A percentile compares a stretch with the other conserved stretches of the same genome.
phyloP scores from a whole-genome alignment of 2,113 vertebrate species.

The Leiothrix lutea region DNA sequence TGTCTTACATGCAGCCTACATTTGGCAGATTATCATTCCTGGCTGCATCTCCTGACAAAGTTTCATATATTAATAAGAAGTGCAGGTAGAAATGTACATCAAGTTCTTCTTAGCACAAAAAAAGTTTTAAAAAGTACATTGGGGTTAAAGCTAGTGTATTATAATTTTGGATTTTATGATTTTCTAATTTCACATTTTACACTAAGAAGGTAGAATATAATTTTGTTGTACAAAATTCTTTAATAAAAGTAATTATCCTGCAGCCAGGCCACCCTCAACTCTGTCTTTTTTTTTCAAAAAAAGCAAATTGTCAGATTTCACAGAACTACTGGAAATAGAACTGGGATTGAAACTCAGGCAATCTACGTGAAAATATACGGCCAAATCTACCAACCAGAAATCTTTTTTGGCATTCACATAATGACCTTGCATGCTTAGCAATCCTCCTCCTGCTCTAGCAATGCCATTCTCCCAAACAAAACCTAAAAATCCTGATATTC shows the following conservation, averaged over 20 bases:
- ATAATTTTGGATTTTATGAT: background rate
- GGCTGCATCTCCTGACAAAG: background rate
- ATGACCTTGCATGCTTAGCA: background rate
- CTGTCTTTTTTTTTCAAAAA: background rate
- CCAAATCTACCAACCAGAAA: background rate
- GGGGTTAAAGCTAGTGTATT: background rate
- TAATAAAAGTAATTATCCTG: background rate
- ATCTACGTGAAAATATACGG: background rate
- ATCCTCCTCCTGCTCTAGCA: background rate
- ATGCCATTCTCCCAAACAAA: background rate
- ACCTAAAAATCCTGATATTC: background rate
- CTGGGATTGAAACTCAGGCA: background rate
- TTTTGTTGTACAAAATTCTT: background rate
- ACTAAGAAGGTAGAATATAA: background rate
- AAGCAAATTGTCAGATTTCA: background rate
- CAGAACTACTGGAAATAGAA: background rate
- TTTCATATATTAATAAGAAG: background rate
- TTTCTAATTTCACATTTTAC: background rate
- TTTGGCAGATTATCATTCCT: background rate
- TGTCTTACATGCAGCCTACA: background rate
- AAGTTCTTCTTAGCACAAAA: background rate
- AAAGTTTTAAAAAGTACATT: background rate
- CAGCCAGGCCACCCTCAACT: background rate
- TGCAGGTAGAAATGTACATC: background rate
- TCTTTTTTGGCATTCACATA: background rate